Percentiles rank a stretch among this genome's conserved stretches.
phyloP scores from a whole-genome alignment of 2,797 vertebrate species.

The Enteromius radiatus region DNA sequence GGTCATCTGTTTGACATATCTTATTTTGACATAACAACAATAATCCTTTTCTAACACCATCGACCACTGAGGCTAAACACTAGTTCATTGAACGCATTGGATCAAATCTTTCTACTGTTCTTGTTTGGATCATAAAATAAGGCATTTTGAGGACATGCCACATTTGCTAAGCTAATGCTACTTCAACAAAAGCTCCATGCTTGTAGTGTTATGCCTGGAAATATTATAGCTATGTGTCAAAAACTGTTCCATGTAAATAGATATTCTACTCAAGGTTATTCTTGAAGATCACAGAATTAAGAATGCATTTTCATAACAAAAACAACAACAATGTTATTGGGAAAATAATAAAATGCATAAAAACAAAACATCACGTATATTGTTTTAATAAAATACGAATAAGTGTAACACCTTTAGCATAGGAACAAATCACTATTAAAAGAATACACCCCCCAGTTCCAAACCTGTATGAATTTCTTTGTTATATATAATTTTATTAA shows the following conservation, averaged over 20 bases:
- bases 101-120: slow-evolving; percentile 31
- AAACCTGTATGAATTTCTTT: no score
- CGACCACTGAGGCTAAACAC: slow-evolving; percentile 19
- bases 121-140: slow-evolving; percentile 23
- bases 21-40: not conserved
- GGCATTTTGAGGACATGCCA: not conserved
- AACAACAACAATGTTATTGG: no score
- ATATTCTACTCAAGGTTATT: slow-evolving; percentile 12
- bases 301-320: not conserved
- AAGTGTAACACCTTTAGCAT: not conserved
- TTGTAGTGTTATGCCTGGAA: not conserved
- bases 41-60: slow-evolving; percentile 47
- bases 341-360: not conserved
- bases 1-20: slow-evolving; percentile 34
- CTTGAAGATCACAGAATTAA: not conserved
- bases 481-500: no score
- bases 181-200: not conserved
- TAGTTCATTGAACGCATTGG: not conserved
- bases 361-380: not conserved
- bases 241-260: slow-evolving; percentile 5
- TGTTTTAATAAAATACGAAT: not conserved
- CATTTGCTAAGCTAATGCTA: slow-evolving; percentile 14
- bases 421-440: no score
- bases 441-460: no score
- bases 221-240: not conserved